Percentiles rank a stretch among this genome's conserved stretches.
These are phyloP conservation scores for Oryzias javanicus DNA, from an alignment of 2,113 vertebrate species.

Conservation along the genomic window DNA sequence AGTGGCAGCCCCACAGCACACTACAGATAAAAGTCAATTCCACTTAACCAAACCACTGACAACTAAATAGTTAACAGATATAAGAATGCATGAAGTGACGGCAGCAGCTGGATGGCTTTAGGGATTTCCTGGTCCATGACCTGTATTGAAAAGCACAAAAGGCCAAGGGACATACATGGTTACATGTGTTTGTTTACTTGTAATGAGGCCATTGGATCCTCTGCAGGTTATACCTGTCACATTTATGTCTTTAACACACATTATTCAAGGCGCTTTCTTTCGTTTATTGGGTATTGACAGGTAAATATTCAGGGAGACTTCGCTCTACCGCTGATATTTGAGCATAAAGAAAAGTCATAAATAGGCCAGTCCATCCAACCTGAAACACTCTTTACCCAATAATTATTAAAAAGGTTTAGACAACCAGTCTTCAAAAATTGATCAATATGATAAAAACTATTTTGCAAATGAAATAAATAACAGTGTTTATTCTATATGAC, in stretches of 20 bases:
- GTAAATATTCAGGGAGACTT: neutral
- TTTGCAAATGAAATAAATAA: too few species aligned
- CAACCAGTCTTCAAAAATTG: too few species aligned
- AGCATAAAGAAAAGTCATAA: too few species aligned
- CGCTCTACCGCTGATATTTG: too few species aligned
- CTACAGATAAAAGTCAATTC: conserved; percentile 96
- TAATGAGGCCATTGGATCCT: conserved; percentile 26
- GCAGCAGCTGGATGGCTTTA: conserved; percentile 62
- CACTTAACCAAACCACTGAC: conserved; percentile 95
- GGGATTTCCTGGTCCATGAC: conserved; percentile 63
- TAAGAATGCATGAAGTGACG: conserved; percentile 81
- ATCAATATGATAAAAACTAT: too few species aligned
- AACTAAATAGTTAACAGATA: conserved; percentile 94
- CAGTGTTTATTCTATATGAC: neutral
- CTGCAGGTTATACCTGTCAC: conserved; percentile 17
- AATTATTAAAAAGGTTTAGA: too few species aligned
- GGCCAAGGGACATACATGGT: conserved; percentile 46
- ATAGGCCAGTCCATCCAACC: too few species aligned
- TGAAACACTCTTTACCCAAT: too few species aligned
- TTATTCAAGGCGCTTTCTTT: conserved; percentile 3
- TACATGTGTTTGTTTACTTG: conserved; percentile 41
- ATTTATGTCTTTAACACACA: neutral
- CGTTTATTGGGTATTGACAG: conserved; percentile 3
- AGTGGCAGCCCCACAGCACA: conserved; percentile 86
- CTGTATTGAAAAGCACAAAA: conserved; percentile 44